phyloP scores from a whole-genome alignment of 2,113 vertebrate species.

The Scomber scombrus region DNA sequence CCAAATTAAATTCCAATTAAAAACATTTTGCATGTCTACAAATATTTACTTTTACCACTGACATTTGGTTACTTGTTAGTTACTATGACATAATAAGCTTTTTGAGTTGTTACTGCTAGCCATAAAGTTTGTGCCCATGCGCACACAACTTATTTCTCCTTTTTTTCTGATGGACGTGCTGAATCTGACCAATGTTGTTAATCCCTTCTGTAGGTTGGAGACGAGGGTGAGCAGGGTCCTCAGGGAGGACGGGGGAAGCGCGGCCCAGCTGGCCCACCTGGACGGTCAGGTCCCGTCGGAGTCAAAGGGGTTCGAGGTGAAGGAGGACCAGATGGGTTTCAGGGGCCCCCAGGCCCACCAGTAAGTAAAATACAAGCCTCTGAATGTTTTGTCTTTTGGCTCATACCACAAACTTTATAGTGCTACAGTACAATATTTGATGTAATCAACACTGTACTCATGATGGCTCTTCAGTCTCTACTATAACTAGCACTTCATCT shows the following conservation, averaged over 20 bases:
- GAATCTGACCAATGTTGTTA: conserved; percentile 27
- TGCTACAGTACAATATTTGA: background rate
- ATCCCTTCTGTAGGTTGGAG: conserved; percentile 79
- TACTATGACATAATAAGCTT: background rate
- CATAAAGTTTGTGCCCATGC: background rate
- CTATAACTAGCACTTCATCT: conserved; percentile 22
- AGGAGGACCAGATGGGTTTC: conserved; percentile 77
- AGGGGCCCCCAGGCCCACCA: conserved; percentile 78
- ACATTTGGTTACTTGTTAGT: background rate
- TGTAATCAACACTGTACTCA: background rate
- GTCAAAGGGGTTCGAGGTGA: conserved; percentile 82
- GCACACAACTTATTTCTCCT: conserved; percentile 10
- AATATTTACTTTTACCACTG: background rate
- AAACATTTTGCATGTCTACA: background rate
- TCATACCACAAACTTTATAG: conserved; percentile 3
- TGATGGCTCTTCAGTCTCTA: conserved; percentile 12
- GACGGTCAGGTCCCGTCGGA: conserved; percentile 76
- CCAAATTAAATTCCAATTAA: background rate
- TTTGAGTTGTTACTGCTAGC: conserved; percentile 10
- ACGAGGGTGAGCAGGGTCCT: conserved; percentile 75
- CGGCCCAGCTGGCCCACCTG: conserved; percentile 79
- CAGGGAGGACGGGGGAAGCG: conserved; percentile 80
- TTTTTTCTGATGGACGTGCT: conserved; percentile 9
- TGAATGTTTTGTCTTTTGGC: background rate
- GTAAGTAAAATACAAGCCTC: conserved; percentile 72